Conservation (phyloP, 1,140 invertebrate genomes). For the Aphis gossypii region DNA sequence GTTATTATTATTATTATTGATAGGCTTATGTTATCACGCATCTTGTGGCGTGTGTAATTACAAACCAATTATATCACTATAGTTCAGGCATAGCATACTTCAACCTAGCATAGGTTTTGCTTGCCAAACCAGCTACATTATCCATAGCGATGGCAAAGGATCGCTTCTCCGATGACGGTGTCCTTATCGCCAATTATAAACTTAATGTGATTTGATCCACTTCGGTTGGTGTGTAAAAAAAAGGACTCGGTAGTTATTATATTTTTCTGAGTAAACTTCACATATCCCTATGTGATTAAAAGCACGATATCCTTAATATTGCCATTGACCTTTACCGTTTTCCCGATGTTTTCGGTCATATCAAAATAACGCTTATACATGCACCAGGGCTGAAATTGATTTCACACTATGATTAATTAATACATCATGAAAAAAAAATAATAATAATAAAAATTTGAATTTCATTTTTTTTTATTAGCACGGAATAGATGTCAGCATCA, state of each 20-base stretch:
- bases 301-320: not conserved
- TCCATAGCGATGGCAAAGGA: not conserved
- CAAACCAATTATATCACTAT: not conserved
- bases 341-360: not conserved
- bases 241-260: not conserved
- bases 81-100: too few relatives aligned
- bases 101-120: not conserved
- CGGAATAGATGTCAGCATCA: not conserved
- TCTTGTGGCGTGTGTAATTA: not conserved
- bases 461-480: not conserved
- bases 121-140: not conserved
- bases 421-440: not conserved
- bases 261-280: not conserved
- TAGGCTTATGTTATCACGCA: not conserved
- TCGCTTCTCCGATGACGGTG: not conserved
- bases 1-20: not conserved
- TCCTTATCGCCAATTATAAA: not conserved
- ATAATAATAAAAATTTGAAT: not conserved
- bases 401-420: not conserved
- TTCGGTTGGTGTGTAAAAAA: not conserved
- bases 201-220: not conserved
- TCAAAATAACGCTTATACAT: not conserved
- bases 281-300: not conserved
- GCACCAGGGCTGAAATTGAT: not conserved
- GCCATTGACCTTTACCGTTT: not conserved